phyloP scores from a whole-genome alignment of 1,140 invertebrate species.

The Drosophila novamexicana region DNA sequence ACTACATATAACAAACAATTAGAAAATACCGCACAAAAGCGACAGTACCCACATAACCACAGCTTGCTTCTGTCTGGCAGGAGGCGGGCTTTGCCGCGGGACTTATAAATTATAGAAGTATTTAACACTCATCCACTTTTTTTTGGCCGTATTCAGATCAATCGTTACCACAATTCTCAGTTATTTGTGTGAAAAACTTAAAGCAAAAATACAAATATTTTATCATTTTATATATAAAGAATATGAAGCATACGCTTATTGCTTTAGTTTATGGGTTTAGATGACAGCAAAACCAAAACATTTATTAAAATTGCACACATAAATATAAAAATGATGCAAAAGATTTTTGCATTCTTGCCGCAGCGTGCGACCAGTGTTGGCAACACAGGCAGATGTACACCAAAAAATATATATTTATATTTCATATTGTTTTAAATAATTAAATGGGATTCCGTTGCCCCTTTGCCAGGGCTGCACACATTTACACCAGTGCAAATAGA shows the following conservation, averaged over 20 bases:
- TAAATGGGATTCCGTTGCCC: conserved; percentile 37
- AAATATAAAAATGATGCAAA: conserved; percentile 13
- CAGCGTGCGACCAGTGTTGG: not conserved
- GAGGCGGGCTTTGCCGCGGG: conserved; percentile 1
- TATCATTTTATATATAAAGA: conserved; percentile 39
- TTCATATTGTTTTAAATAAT: conserved; percentile 61
- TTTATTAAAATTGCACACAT: conserved; percentile 39
- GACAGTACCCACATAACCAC: not conserved
- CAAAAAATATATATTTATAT: conserved; percentile 17
- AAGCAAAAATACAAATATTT: conserved; percentile 39
- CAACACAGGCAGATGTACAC: conserved; percentile 8
- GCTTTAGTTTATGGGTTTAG: conserved; percentile 46
- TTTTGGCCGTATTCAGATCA: conserved; percentile 2
- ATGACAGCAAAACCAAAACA: conserved; percentile 30
- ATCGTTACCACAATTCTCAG: conserved; percentile 5
- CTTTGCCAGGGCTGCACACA: conserved; percentile 28
- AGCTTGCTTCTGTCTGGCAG: conserved; percentile 1
- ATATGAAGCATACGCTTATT: conserved; percentile 46
- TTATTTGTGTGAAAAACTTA: conserved; percentile 11
- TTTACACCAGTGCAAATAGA: conserved; percentile 8
- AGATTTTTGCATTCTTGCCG: conserved; percentile 22
- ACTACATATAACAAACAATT: conserved; percentile 23
- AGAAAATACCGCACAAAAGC: conserved; percentile 33
- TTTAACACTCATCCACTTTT: conserved; percentile 26
- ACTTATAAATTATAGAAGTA: conserved; percentile 23